Evolutionary conservation across 2,797 vertebrate species (phyloP).

Genomic region (Lacerta agilis): DNA sequence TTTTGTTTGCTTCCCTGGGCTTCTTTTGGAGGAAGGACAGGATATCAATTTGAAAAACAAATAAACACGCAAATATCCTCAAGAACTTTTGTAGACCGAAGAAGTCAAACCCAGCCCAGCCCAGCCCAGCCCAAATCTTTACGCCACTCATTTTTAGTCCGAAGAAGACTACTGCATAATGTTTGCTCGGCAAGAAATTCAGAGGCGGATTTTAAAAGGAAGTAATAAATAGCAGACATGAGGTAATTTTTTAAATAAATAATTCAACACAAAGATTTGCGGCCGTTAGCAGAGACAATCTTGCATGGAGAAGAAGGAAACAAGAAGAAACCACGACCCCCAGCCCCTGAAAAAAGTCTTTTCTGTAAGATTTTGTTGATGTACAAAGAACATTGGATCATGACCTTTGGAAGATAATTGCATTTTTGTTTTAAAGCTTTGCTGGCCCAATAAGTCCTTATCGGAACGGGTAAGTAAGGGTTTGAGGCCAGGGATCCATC

Average conservation of each 20-base stretch:
- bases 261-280: background rate
- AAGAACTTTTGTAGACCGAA: background rate
- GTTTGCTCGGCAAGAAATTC: conserved; percentile 4
- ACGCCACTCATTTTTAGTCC: background rate
- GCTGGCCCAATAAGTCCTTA: background rate
- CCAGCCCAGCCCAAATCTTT: background rate
- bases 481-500: background rate
- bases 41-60: too few species aligned
- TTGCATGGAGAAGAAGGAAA: too few species aligned
- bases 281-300: background rate
- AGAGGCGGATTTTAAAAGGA: background rate
- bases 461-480: background rate
- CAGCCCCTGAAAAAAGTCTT: background rate
- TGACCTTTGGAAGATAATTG: conserved; percentile 4
- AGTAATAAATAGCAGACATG: background rate
- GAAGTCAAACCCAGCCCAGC: background rate
- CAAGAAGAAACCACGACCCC: background rate
- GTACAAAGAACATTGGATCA: conserved; percentile 4
- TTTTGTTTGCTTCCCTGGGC: too few species aligned
- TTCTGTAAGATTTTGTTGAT: background rate
- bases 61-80: background rate
- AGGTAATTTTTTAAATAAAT: background rate
- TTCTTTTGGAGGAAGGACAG: too few species aligned
- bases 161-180: too few species aligned
- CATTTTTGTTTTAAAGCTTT: background rate